A percentile compares a stretch with the other conserved stretches of the same genome.
phyloP scores from a whole-genome alignment of 2,113 vertebrate genomes.

The Calonectris borealis region DNA sequence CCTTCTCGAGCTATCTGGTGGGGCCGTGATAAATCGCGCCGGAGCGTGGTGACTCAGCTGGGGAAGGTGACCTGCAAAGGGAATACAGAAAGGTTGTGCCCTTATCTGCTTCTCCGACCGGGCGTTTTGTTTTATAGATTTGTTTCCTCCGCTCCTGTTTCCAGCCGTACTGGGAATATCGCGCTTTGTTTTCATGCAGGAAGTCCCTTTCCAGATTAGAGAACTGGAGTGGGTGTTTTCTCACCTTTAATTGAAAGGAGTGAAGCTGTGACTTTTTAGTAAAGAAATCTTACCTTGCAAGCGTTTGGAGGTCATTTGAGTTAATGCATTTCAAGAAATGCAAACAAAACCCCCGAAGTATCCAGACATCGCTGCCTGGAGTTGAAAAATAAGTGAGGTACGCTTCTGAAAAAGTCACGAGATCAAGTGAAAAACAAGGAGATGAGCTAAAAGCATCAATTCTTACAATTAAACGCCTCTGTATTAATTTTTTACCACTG shows the following conservation, averaged over 20 bases:
- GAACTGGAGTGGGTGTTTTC: not conserved
- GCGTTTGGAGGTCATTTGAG: not conserved
- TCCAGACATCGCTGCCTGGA: not conserved
- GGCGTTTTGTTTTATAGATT: not conserved
- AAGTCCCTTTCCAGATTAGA: not conserved
- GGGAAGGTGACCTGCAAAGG: not conserved
- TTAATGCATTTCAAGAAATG: not conserved
- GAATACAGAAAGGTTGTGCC: not conserved
- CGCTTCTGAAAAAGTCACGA: accelerated
- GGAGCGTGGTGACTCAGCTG: not conserved
- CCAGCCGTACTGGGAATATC: not conserved
- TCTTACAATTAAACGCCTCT: not conserved
- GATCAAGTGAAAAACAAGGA: not conserved
- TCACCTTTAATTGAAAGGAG: conserved; percentile 4
- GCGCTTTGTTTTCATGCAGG: accelerated
- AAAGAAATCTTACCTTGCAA: not conserved
- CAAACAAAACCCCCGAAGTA: not conserved
- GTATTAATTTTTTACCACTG: not conserved
- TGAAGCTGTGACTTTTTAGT: not conserved
- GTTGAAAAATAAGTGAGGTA: not conserved
- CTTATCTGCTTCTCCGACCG: not conserved
- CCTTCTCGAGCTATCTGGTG: accelerated
- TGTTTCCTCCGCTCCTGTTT: not conserved
- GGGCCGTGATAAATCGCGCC: accelerated
- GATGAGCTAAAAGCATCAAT: not conserved